Conservation (phyloP, 2,113 vertebrate species). For the Blennius ocellaris region DNA sequence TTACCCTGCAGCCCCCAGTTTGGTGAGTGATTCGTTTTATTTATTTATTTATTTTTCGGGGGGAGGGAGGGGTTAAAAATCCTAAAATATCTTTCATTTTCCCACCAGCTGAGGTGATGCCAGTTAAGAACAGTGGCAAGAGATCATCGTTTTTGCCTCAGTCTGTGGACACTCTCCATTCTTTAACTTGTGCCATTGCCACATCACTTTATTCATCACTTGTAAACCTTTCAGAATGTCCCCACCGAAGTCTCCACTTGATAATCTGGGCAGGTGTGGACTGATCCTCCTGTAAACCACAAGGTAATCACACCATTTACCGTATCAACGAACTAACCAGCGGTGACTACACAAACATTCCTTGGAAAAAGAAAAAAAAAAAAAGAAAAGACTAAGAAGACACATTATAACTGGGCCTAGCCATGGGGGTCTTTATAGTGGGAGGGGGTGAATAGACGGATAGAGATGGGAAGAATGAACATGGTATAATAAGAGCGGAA, state of each 20-base stretch:
- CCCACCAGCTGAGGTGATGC: neutral
- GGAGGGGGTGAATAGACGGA: constrained; percentile 5
- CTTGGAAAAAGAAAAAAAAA: constrained; percentile 16
- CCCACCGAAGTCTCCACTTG: constrained; percentile 36
- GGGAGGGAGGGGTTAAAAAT: neutral
- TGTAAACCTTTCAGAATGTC: constrained; percentile 24
- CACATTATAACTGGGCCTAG: constrained; percentile 42
- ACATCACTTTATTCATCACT: constrained; percentile 32
- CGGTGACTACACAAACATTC: constrained; percentile 46
- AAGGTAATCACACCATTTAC: constrained; percentile 72
- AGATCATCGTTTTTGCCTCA: constrained; percentile 13
- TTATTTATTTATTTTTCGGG: neutral
- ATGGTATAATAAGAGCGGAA: constrained; percentile 45
- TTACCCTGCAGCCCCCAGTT: constrained; percentile 9
- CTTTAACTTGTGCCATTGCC: constrained; percentile 32
- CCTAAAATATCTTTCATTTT: constrained; percentile 17
- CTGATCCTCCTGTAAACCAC: constrained; percentile 72
- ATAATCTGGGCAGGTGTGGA: constrained; percentile 67
- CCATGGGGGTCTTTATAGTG: constrained; percentile 44
- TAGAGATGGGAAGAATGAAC: constrained; percentile 36
- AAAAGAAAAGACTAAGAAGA: constrained; percentile 33
- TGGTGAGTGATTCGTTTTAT: constrained; percentile 29
- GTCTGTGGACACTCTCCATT: constrained; percentile 19
- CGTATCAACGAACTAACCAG: constrained; percentile 61
- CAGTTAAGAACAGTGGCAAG: neutral